Percentiles rank a stretch among this genome's conserved stretches.
These are phyloP conservation scores for Lichenostomus cassidix DNA, from an alignment of 2,113 vertebrate species.

Conservation along the genomic window DNA sequence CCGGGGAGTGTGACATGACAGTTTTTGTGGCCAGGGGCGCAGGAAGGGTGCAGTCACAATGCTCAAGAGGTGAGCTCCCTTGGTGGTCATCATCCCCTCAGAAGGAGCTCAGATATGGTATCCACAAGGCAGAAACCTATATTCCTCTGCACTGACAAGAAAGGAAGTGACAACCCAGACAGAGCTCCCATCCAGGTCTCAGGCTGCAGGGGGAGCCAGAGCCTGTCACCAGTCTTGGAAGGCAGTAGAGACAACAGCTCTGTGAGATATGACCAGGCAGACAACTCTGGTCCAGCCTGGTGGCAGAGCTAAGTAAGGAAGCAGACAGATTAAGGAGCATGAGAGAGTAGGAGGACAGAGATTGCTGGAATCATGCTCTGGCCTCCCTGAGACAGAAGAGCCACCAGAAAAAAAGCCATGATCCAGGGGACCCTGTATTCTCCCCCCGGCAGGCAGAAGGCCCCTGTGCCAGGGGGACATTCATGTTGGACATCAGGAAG, in stretches of 20 bases:
- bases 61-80: neutral
- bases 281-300: neutral
- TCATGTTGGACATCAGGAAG: neutral
- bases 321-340: neutral
- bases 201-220: neutral
- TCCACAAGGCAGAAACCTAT: neutral
- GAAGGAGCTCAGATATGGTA: neutral
- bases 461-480: neutral
- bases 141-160: neutral
- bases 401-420: neutral
- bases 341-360: neutral
- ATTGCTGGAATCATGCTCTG: neutral
- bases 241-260: neutral
- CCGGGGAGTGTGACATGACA: neutral
- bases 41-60: neutral
- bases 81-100: neutral
- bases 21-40: accelerated
- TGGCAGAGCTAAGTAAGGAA: neutral
- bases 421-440: neutral
- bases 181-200: neutral
- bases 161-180: neutral
- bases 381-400: neutral
- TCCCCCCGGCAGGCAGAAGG: neutral
- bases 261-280: neutral
- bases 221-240: neutral